phyloP scores from a whole-genome alignment of 2,113 vertebrate genomes.

The Petromus typicus region DNA sequence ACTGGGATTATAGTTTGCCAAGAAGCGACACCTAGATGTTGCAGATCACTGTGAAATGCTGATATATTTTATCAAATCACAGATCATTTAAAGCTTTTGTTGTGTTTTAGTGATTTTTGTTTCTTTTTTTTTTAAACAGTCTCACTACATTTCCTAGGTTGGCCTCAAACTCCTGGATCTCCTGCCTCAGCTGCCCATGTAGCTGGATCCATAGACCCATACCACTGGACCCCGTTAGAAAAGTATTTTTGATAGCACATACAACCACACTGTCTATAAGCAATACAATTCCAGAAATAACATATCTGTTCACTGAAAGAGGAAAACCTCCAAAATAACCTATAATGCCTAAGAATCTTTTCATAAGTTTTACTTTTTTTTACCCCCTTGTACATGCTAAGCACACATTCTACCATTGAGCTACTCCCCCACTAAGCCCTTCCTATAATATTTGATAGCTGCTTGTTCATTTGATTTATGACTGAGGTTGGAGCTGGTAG shows the following conservation, averaged over 20 bases:
- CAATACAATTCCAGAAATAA: constrained; percentile 40
- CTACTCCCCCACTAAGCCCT: not conserved
- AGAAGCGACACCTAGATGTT: not conserved
- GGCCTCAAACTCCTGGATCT: not conserved
- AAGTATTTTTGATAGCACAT: not conserved
- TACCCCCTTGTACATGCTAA: not conserved
- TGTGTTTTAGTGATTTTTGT: not conserved
- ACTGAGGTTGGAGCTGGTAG: not conserved
- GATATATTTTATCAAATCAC: constrained; percentile 1
- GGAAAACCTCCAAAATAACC: not conserved
- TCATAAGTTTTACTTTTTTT: not conserved
- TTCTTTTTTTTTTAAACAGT: not conserved
- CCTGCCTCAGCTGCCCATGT: not conserved
- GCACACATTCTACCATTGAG: not conserved
- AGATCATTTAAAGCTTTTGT: not conserved
- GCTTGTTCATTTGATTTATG: constrained; percentile 35
- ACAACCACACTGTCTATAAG: not conserved
- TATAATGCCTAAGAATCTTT: not conserved
- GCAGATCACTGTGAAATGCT: not conserved
- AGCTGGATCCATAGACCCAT: not conserved
- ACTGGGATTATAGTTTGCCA: not conserved
- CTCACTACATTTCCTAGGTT: not conserved
- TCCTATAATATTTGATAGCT: not conserved
- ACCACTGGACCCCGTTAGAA: not conserved
- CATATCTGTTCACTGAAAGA: not conserved